Evolutionary conservation across 2,888 invertebrate species (phyloP).

Genomic region (Aethes cnicana): DNA sequence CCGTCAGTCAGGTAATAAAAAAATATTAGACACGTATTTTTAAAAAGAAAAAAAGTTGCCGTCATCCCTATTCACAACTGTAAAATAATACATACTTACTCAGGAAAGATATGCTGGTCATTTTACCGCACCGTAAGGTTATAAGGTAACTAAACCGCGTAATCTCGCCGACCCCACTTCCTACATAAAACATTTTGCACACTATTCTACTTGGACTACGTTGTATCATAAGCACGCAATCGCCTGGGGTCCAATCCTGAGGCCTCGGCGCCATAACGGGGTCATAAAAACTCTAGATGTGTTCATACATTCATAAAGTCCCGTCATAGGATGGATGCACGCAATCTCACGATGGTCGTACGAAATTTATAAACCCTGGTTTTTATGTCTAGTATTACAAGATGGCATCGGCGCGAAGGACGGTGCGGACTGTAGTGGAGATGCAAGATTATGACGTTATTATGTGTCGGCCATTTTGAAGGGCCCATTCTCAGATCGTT

Average conservation of each 20-base stretch:
- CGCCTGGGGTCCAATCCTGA: slow-evolving; percentile 40
- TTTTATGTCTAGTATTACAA: slow-evolving; percentile 29
- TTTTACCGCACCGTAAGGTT: slow-evolving; percentile 19
- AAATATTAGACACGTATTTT: too few relatives aligned
- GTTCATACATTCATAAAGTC: slow-evolving; percentile 53
- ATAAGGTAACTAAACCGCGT: slow-evolving; percentile 16
- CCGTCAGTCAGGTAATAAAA: too few relatives aligned
- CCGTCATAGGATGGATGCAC: slow-evolving; percentile 39
- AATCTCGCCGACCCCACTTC: slow-evolving; percentile 20
- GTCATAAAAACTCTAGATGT: slow-evolving; percentile 59
- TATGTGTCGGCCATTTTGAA: background rate
- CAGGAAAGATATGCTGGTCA: background rate
- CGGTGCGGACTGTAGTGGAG: slow-evolving; percentile 7
- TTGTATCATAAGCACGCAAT: slow-evolving; percentile 44
- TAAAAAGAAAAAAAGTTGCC: too few relatives aligned
- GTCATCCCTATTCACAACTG: too few relatives aligned
- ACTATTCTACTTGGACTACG: slow-evolving; percentile 37
- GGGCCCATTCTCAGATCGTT: slow-evolving; percentile 14
- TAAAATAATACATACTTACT: slow-evolving; percentile 10
- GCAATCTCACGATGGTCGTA: slow-evolving; percentile 37
- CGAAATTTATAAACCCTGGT: slow-evolving; percentile 40
- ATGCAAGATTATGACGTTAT: slow-evolving; percentile 20
- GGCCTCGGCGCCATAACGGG: slow-evolving; percentile 47
- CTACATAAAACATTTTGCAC: slow-evolving; percentile 42
- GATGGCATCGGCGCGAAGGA: slow-evolving; percentile 11